Conservation (phyloP, 2,888 invertebrate species). For the Diadegma fenestrale region DNA sequence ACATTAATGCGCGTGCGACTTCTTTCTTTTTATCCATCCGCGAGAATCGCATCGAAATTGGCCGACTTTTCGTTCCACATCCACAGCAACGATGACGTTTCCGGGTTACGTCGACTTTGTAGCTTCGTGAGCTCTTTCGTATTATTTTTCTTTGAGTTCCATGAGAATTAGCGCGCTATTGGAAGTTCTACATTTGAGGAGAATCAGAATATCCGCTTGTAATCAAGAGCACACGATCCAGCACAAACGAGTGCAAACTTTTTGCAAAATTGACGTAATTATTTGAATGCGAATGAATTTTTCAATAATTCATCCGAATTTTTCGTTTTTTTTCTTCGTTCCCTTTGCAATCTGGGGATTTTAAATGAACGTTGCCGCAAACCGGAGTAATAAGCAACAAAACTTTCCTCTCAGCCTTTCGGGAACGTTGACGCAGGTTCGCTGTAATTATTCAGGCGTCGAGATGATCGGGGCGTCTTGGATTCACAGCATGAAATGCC, state of each 20-base stretch:
- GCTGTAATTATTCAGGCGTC: slow-evolving; percentile 21
- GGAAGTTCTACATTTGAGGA: slow-evolving; percentile 8
- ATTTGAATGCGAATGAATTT: background rate
- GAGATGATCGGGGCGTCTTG: slow-evolving; percentile 29
- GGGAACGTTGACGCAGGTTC: background rate
- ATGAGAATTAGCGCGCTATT: slow-evolving; percentile 29
- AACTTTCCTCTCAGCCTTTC: background rate
- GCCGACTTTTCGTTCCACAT: slow-evolving; percentile 47
- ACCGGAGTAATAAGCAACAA: background rate
- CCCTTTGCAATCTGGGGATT: background rate
- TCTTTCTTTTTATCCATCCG: slow-evolving; percentile 27
- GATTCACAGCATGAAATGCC: slow-evolving; percentile 22
- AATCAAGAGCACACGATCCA: slow-evolving; percentile 27
- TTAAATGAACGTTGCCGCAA: background rate
- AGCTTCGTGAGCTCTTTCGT: slow-evolving; percentile 7
- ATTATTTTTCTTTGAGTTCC: slow-evolving; percentile 12
- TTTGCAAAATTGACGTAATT: background rate
- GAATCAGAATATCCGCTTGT: slow-evolving; percentile 38
- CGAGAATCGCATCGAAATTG: slow-evolving; percentile 43
- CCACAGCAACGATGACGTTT: slow-evolving; percentile 46
- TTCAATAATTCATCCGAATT: background rate
- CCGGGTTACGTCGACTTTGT: slow-evolving; percentile 37
- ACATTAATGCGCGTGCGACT: slow-evolving; percentile 33
- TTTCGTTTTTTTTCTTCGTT: background rate
- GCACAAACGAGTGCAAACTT: background rate